These are phyloP conservation scores for Pyralis farinalis DNA, from an alignment of 2,888 invertebrate species.

Conservation along the genomic window DNA sequence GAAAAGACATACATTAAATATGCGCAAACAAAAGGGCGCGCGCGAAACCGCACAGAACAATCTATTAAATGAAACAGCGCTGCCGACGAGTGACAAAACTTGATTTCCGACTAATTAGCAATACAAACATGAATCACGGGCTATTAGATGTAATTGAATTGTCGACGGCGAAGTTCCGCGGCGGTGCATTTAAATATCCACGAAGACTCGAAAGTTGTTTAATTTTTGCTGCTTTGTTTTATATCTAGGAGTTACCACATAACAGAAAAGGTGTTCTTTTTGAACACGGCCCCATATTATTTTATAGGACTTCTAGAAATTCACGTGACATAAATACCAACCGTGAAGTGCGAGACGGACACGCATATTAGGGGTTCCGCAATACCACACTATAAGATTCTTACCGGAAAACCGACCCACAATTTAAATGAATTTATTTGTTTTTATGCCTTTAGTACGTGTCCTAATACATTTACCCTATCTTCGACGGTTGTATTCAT, in stretches of 20 bases:
- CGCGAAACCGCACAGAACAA: constrained; percentile 57
- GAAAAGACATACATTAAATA: constrained; percentile 53
- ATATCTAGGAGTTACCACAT: not conserved
- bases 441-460: too few relatives aligned
- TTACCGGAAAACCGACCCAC: too few relatives aligned
- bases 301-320: too few relatives aligned
- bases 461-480: too few relatives aligned
- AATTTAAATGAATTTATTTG: too few relatives aligned
- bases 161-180: constrained; percentile 54
- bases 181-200: constrained; percentile 73
- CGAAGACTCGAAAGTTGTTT: constrained; percentile 36
- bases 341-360: too few relatives aligned
- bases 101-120: constrained; percentile 78
- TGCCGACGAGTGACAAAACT: constrained; percentile 78
- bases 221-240: constrained; percentile 18
- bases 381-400: too few relatives aligned
- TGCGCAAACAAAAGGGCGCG: constrained; percentile 49
- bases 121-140: constrained; percentile 81
- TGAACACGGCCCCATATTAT: too few relatives aligned
- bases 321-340: too few relatives aligned
- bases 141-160: constrained; percentile 81
- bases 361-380: too few relatives aligned
- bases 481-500: too few relatives aligned
- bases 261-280: too few relatives aligned
- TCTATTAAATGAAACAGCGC: constrained; percentile 65